Percentiles rank a stretch among this genome's conserved stretches.
Evolutionary conservation across 2,797 vertebrate genomes (phyloP).

Genomic region (Gallinago stenura): DNA sequence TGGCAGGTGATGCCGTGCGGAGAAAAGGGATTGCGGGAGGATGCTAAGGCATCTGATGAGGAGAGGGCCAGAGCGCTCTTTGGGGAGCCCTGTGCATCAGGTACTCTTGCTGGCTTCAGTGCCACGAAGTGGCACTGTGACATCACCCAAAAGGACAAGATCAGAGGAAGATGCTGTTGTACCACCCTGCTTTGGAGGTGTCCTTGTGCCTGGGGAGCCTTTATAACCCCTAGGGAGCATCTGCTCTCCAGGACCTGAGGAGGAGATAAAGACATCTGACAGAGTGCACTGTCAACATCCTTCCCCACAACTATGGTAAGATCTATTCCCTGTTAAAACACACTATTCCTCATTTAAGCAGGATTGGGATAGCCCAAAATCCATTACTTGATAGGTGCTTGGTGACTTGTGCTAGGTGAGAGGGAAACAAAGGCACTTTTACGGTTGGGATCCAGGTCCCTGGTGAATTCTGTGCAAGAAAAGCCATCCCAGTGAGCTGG

Average conservation of each 20-base stretch:
- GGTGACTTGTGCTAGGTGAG: background rate
- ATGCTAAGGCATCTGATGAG: background rate
- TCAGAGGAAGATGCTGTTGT: background rate
- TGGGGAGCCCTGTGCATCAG: background rate
- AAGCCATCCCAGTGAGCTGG: background rate
- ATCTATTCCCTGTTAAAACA: background rate
- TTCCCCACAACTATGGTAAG: background rate
- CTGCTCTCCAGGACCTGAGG: background rate
- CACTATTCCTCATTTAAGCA: background rate
- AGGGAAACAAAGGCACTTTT: background rate
- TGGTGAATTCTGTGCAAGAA: background rate
- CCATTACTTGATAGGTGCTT: background rate
- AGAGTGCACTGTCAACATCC: background rate
- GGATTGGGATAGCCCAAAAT: background rate
- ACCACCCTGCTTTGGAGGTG: background rate
- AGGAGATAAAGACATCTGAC: background rate
- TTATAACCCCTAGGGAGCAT: background rate
- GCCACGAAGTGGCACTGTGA: constrained; percentile 22
- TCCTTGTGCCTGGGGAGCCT: background rate
- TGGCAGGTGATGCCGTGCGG: constrained; percentile 7
- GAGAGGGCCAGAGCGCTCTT: background rate
- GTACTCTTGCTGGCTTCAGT: background rate
- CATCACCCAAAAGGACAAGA: background rate
- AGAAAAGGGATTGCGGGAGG: constrained; percentile 4
- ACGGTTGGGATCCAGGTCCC: background rate